Evolutionary conservation across 2,113 vertebrate genomes (phyloP).

Genomic region (Egretta garzetta): DNA sequence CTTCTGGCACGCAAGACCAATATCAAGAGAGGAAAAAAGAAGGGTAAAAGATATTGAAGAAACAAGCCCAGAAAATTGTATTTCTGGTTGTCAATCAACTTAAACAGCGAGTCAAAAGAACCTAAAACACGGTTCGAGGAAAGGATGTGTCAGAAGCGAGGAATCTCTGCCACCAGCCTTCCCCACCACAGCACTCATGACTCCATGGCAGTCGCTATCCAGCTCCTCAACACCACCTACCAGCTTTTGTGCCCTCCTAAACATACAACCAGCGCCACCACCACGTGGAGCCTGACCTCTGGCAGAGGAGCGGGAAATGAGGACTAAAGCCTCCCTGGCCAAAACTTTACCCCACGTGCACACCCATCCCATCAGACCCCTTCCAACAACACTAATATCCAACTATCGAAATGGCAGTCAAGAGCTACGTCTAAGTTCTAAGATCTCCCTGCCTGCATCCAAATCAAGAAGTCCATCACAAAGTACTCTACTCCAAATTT

Average conservation of each 20-base stretch:
- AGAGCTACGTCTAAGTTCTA: background rate
- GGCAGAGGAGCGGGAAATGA: background rate
- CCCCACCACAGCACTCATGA: too few species aligned
- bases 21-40: background rate
- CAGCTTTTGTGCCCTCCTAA: background rate
- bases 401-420: background rate
- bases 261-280: background rate
- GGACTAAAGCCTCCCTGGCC: too few species aligned
- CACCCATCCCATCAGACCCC: background rate
- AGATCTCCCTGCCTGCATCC: background rate
- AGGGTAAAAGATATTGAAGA: background rate
- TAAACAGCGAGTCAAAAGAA: background rate
- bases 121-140: background rate
- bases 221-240: background rate
- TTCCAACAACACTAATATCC: background rate
- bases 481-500: background rate
- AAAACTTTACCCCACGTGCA: background rate
- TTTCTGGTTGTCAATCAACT: background rate
- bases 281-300: background rate
- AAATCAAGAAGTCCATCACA: background rate
- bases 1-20: background rate
- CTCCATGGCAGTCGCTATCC: background rate
- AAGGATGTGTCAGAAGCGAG: background rate
- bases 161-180: background rate
- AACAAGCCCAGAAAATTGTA: background rate